Base-by-base conservation (phyloP, 2,113 vertebrate species). In the Tragelaphus imberbis region DNA sequence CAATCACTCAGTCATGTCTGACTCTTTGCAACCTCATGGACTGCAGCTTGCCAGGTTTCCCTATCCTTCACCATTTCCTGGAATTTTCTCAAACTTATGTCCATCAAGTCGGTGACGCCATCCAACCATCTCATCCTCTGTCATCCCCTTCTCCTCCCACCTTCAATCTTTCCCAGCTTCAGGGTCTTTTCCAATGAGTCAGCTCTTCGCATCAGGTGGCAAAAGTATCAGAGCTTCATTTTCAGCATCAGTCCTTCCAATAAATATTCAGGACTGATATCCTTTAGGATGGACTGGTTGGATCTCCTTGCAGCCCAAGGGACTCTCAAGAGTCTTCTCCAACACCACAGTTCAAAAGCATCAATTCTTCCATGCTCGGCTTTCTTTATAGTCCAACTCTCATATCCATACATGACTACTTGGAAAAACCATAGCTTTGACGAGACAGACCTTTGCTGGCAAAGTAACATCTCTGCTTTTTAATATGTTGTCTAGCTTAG, bases 1-100 rank as follows among this genome's bases (percentile, higher is more conserved):
- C n/a, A 71, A 0, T 71, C 2, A 0, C n/a, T 71, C 17, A 71
- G 65, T 21, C 0, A 8, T 19, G 9, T 36, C 17, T 0, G 4
- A 36, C 65, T 36, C 65, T 68, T 68, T 68, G 65, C 65, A 68
- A 68, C 65, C 17, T 11, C 65, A 36, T 68, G 33, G 65, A 68
- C 17, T 68, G 17, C 8, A 36, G n/a, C 33, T 36, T 11, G 10
- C n/a, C 65, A 36, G 65, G n/a, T 11, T 36, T 71, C n/a, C 65
- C 19, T 36, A n/a, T 21, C n/a, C 19, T 36, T 71, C 65, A 71
- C n/a, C 17, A 23, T 71, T n/a, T 71, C n/a, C 65, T 23, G 19
- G n/a, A 71, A 23, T 36, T 71, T 36, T 11, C n/a, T 71, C n/a
- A 71, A 17, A 71, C 17, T 71, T 19, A 11, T 6, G 65, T 71